Evolutionary conservation across 1,140 invertebrate species (phyloP), one percentile per base, ranked within the genome.

Genomic region (Pachypeltis micranthus): DNA sequence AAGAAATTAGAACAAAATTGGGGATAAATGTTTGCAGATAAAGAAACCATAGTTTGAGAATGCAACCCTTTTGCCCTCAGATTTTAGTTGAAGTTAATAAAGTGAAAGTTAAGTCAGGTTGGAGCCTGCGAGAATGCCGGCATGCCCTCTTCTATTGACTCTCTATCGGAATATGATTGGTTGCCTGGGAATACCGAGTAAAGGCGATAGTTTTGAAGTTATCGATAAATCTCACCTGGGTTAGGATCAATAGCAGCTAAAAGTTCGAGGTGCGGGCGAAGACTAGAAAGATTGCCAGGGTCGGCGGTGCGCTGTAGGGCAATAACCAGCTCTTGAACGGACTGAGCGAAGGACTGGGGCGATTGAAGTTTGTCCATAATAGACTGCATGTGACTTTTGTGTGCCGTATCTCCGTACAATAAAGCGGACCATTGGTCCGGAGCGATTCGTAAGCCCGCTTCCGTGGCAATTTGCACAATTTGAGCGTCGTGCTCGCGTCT

Each of bases 361-460:
- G 91, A 95, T 77, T 95, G 92, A 28, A 96, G 75, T 78, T 95
- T 91, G 69, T 91, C 87, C 70, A 98, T 96, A 63, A 98, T 98
- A 69, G 92, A 96, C 75, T 99, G 95, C 95, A 99, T 98, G 72
- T 98, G 93, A 21, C 93, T 95, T 74, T 98, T 98, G 71, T 98
- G 95, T 19, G 83, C 81, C 0, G 87, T 87, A 73, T 99, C 96
- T 16, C 96, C 96, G 73, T 98, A 99, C 1, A 99, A 75, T 29
- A 99, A 74, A 7, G 93, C 91, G 4, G 93, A 96, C 96, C 96
- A 99, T 72, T 98, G 95, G 72, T 99, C 96, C 0, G 96, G 96
- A 0, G 94, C 93, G 63, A 99, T 98, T 34, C 95, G 80, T 2
- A 99, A 77, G 12, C 96, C 96, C 19, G 94, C 93, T 77, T 99